These are phyloP conservation scores for Nautilus pompilius DNA, from an alignment of 1,140 invertebrate genomes.

Conservation along the genomic window DNA sequence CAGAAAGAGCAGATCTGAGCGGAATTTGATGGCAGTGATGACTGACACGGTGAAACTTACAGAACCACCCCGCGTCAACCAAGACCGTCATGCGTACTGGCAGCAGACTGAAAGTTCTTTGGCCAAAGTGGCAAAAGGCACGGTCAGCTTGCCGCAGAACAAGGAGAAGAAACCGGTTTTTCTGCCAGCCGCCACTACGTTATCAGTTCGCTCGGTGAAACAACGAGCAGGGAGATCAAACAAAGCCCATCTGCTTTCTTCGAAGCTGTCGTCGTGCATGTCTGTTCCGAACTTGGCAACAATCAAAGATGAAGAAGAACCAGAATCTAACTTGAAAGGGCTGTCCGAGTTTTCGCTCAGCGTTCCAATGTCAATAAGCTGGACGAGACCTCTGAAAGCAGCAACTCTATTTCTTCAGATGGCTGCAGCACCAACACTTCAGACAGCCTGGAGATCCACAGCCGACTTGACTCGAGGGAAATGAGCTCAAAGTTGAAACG, in stretches of 20 bases:
- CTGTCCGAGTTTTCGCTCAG: too few species aligned
- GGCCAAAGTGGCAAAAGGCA: constrained; percentile 10
- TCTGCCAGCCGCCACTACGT: too few species aligned
- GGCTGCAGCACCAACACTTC: background rate
- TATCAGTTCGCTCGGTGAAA: too few species aligned
- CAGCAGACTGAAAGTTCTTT: constrained; percentile 18
- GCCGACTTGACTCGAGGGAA: too few species aligned
- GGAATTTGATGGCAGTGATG: background rate
- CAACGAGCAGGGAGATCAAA: too few species aligned
- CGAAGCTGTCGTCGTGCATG: background rate
- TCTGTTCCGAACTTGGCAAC: background rate
- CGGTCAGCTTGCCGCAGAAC: background rate
- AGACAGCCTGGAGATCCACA: too few species aligned
- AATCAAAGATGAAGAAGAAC: background rate
- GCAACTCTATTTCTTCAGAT: too few species aligned
- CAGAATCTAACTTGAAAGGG: too few species aligned
- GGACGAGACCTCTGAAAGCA: too few species aligned
- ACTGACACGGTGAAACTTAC: background rate
- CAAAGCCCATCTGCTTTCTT: background rate
- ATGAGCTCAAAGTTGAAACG: too few species aligned
- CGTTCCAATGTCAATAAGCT: too few species aligned
- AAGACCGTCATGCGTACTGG: constrained; percentile 11
- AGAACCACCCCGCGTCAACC: constrained; percentile 1
- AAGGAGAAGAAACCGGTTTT: background rate
- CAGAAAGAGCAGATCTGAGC: background rate